phyloP scores from a whole-genome alignment of 2,797 vertebrate genomes.

The Pseudomugil gertrudae region DNA sequence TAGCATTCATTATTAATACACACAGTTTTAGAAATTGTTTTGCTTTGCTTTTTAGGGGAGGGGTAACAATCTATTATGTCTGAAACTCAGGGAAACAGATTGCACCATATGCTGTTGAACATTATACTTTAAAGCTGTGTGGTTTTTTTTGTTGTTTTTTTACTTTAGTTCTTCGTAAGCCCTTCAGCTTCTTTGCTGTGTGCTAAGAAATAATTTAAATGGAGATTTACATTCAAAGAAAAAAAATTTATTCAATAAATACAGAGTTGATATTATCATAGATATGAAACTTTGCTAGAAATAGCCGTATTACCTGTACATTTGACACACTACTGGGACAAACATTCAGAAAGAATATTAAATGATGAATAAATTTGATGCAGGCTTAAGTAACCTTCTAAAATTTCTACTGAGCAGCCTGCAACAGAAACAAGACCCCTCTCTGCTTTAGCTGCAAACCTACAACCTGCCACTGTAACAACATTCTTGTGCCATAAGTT shows the following conservation, averaged over 20 bases:
- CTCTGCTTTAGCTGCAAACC: constrained; percentile 44
- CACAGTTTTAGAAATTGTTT: constrained; percentile 37
- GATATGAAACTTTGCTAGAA: not conserved
- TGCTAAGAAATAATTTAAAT: constrained; percentile 1
- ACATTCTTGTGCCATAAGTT: constrained; percentile 43
- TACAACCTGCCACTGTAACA: constrained; percentile 52
- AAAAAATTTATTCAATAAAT: not conserved
- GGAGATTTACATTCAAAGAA: not conserved
- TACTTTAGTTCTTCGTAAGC: not conserved
- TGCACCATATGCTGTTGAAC: constrained; percentile 28
- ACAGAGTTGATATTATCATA: not conserved
- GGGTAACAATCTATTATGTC: constrained; percentile 32
- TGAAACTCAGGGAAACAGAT: constrained; percentile 39
- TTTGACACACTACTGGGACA: not conserved
- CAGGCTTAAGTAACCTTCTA: constrained; percentile 48
- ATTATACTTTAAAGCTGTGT: constrained; percentile 37
- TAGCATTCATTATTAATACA: constrained; percentile 76
- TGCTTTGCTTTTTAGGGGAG: constrained; percentile 43
- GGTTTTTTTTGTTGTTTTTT: not conserved
- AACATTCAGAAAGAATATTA: constrained; percentile 37
- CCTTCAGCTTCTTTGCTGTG: not conserved
- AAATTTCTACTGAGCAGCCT: constrained; percentile 43
- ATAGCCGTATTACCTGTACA: not conserved
- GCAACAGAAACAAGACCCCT: constrained; percentile 57
- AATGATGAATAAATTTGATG: constrained; percentile 50